Percentiles rank a stretch among this genome's conserved stretches.
These are phyloP conservation scores for Pluvianellus socialis DNA, from an alignment of 2,113 vertebrate species.

Conservation along the genomic window DNA sequence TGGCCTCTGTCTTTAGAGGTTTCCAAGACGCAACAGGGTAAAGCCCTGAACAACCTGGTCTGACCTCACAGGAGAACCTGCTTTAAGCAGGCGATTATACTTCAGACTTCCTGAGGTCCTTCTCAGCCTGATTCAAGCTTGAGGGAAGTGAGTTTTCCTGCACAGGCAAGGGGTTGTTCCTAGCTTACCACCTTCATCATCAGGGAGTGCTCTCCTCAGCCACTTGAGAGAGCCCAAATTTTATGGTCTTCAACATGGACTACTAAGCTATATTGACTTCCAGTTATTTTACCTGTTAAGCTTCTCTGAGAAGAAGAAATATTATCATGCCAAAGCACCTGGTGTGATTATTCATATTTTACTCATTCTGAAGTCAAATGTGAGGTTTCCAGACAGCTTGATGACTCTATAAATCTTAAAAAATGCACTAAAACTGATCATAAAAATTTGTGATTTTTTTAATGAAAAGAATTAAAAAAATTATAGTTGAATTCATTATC, in stretches of 20 bases:
- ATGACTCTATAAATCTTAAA: neutral
- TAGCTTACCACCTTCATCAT: neutral
- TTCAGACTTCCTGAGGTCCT: neutral
- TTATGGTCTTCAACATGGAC: neutral
- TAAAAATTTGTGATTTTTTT: neutral
- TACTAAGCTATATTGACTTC: neutral
- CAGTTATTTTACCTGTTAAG: neutral
- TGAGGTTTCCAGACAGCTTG: neutral
- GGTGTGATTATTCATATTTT: neutral
- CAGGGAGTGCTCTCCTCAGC: neutral
- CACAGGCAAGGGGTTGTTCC: neutral
- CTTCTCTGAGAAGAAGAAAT: neutral
- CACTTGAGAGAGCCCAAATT: neutral
- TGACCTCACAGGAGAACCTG: neutral
- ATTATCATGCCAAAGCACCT: neutral
- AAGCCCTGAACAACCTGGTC: neutral
- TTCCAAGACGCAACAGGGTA: neutral
- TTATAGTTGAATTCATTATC: neutral
- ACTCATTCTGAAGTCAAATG: neutral
- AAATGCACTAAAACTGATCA: neutral
- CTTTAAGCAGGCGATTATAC: neutral
- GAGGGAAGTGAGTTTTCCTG: neutral
- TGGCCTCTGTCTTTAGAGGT: neutral
- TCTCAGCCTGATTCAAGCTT: neutral
- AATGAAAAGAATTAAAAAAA: neutral